These are phyloP conservation scores for Papilio gigon DNA, from an alignment of 2,888 invertebrate species.

Conservation along the genomic window DNA sequence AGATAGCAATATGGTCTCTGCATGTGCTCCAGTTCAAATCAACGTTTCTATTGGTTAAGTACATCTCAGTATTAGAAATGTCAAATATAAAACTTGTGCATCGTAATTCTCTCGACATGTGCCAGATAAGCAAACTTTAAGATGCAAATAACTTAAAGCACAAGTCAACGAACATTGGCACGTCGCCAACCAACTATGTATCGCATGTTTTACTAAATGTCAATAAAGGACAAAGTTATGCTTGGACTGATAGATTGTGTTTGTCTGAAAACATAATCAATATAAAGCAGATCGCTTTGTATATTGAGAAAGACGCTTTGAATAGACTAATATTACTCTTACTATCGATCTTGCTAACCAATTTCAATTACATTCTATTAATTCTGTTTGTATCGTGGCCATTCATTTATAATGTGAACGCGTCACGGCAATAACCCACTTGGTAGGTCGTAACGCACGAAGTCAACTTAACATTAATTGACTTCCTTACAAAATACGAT, in stretches of 20 bases:
- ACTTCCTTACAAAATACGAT: neutral
- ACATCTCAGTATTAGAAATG: neutral
- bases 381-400: slow-evolving; percentile 28
- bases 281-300: slow-evolving; percentile 3
- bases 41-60: too few species aligned
- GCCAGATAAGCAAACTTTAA: neutral
- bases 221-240: slow-evolving; percentile 25
- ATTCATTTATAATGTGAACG: slow-evolving; percentile 14
- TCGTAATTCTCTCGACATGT: neutral
- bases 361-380: slow-evolving; percentile 32
- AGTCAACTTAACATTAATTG: neutral
- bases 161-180: slow-evolving; percentile 15
- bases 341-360: slow-evolving; percentile 15
- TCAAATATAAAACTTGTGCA: neutral
- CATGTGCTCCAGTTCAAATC: too few species aligned
- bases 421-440: slow-evolving; percentile 25
- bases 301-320: slow-evolving; percentile 20
- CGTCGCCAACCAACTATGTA: slow-evolving; percentile 1
- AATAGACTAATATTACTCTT: slow-evolving; percentile 22
- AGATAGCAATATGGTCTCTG: too few species aligned
- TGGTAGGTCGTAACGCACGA: neutral
- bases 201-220: slow-evolving; percentile 16
- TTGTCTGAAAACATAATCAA: slow-evolving; percentile 23
- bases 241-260: slow-evolving; percentile 15
- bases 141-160: slow-evolving; percentile 21